Evolutionary conservation across 2,113 vertebrate species (phyloP), one percentile per base, ranked within the genome.

Genomic region (Calidris pugnax): DNA sequence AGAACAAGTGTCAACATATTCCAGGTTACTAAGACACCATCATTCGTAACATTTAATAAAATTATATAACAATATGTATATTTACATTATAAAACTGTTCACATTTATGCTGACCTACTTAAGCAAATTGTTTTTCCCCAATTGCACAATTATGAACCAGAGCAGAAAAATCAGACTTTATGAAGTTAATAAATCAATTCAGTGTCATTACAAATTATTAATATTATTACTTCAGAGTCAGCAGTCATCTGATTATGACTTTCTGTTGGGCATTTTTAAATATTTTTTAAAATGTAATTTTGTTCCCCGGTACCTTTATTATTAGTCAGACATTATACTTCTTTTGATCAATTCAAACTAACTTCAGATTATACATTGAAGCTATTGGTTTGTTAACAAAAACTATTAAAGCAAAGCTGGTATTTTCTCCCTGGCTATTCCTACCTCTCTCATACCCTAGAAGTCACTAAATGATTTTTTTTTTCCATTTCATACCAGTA

Each of bases 151-250:
- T 85, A 97, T 79, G 60, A 95, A 97, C 73, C 90, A 12, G 89
- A 91, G 86, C 89, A 97, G 90, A 95, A 95, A 96, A 84, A 76
- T 26, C 48, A 92, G 66, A 95, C 69, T 87, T 95, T 89, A 95
- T 89, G 57, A 96, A 95, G 86, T 89, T 92, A 93, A 96, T 86
- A 92, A 74, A 95, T 97, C 97, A 94, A 94, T 95, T 78, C 35
- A 30, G 22, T 57, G 62, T 69, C 86, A 82, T 85, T 82, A 93
- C 21, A 73, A 90, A 53, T 68, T 72, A 88, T 57, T 72, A 84
- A 67, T 3, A 6, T 73, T 80, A 55, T 43, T 88, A 90, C 48
- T 86, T 35, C 57, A 82, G 51, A 89, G 79, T 48, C 37, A 69
- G 28, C 60, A 90, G 22, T 57, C 73, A 90, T 62, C 33, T 68